Evolutionary conservation across 1,140 invertebrate species (phyloP).

Genomic region (Bombus vancouverensis): DNA sequence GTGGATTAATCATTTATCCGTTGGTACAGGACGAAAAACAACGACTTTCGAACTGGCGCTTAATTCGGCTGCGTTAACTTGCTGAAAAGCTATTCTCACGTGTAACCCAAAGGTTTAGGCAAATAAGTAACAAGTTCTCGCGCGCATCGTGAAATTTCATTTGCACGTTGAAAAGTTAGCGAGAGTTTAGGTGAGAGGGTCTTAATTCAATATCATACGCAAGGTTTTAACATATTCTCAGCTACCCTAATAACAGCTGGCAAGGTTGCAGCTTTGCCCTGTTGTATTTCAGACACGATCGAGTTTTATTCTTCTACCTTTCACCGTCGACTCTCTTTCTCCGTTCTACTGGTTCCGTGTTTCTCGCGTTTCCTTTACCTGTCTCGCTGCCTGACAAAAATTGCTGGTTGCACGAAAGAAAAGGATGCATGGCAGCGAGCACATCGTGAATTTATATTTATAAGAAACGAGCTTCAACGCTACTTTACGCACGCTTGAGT

Average conservation of each 20-base stretch:
- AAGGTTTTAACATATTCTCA: conserved; percentile 16
- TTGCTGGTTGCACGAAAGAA: not conserved
- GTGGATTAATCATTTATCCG: not conserved
- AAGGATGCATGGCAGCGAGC: not conserved
- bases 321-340: too few relatives aligned
- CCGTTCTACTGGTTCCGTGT: too few relatives aligned
- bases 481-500: conserved; percentile 12
- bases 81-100: not conserved
- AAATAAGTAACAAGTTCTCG: conserved; percentile 33
- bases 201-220: conserved; percentile 40
- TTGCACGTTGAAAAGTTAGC: conserved; percentile 20
- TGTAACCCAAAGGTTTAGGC: conserved; percentile 21
- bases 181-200: not conserved
- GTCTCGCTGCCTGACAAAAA: not conserved
- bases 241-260: not conserved
- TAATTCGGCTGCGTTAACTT: not conserved
- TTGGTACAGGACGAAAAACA: too few relatives aligned
- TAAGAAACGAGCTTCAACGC: conserved; percentile 1
- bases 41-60: not conserved
- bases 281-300: conserved; percentile 16
- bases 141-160: conserved; percentile 26
- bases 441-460: conserved; percentile 25
- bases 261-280: not conserved
- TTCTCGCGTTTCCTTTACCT: not conserved
- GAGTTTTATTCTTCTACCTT: not conserved